Conservation (phyloP, 2,113 vertebrate genomes). For the Tychaedon coryphoeus region DNA sequence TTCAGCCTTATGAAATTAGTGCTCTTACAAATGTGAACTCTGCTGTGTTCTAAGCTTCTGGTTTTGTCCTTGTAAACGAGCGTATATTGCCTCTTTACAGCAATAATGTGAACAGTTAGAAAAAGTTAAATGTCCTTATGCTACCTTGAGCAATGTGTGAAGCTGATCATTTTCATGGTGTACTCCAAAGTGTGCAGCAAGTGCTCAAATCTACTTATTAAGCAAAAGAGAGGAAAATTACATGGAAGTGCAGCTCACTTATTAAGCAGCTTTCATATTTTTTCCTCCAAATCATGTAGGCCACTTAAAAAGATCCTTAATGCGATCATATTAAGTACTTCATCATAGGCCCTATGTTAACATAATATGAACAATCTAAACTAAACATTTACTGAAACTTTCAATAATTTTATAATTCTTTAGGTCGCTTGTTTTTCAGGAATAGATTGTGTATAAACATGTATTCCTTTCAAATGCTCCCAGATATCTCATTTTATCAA, state of each 20-base stretch:
- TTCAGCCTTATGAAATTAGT: not conserved
- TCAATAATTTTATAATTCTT: not conserved
- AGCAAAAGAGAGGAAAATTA: not conserved
- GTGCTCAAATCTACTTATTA: not conserved
- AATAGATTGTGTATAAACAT: not conserved
- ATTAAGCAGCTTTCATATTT: not conserved
- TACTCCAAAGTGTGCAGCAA: not conserved
- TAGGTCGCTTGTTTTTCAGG: not conserved
- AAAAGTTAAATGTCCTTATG: not conserved
- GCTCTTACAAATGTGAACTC: not conserved
- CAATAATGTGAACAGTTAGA: not conserved
- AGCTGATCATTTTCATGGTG: not conserved
- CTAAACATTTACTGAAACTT: not conserved
- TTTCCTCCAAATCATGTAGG: not conserved
- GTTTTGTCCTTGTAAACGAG: not conserved
- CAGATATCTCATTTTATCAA: not conserved
- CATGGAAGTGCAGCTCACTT: not conserved
- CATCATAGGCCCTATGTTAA: not conserved
- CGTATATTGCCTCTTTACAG: not conserved
- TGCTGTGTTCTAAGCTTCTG: not conserved
- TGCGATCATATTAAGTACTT: not conserved
- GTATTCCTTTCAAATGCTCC: not conserved
- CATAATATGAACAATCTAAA: not conserved
- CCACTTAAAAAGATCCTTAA: not conserved
- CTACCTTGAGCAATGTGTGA: not conserved